Conservation (phyloP, 2,888 invertebrate species). For the Dolomedes plantarius region DNA sequence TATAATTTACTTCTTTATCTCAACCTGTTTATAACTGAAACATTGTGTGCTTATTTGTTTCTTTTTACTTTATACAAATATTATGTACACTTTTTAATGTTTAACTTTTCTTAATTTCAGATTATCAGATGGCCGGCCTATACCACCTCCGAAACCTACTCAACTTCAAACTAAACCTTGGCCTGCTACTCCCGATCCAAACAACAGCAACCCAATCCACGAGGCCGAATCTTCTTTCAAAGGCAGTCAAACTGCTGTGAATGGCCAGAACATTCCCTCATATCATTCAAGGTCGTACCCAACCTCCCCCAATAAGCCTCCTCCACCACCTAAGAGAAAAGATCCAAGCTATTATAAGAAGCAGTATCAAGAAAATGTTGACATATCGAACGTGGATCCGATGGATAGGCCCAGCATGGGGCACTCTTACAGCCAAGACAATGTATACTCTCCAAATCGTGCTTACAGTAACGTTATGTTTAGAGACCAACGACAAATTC, state of each 20-base stretch:
- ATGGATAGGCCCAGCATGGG: slow-evolving; percentile 20
- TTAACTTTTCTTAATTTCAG: too few relatives aligned
- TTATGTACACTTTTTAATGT: too few relatives aligned
- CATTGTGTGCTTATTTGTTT: too few relatives aligned
- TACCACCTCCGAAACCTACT: slow-evolving; percentile 94
- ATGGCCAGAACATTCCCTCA: slow-evolving; percentile 19
- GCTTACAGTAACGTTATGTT: slow-evolving; percentile 58
- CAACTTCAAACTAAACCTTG: slow-evolving; percentile 87
- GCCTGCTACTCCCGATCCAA: slow-evolving; percentile 73
- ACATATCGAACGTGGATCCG: neutral
- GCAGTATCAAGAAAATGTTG: slow-evolving; percentile 25
- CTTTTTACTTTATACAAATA: too few relatives aligned
- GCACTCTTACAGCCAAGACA: slow-evolving; percentile 62
- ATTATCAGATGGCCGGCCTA: slow-evolving; percentile 79
- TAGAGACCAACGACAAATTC: slow-evolving; percentile 15
- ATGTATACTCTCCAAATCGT: slow-evolving; percentile 29
- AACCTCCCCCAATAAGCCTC: slow-evolving; percentile 54
- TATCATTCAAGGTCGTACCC: slow-evolving; percentile 61
- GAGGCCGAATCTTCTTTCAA: neutral
- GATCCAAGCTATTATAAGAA: slow-evolving; percentile 41
- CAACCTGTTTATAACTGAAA: too few relatives aligned
- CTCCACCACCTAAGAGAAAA: slow-evolving; percentile 59
- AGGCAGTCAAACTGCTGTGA: neutral
- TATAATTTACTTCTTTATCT: too few relatives aligned
- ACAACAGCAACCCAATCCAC: neutral